phyloP scores from a whole-genome alignment of 2,113 vertebrate genomes.

The Turdus rufiventris region DNA sequence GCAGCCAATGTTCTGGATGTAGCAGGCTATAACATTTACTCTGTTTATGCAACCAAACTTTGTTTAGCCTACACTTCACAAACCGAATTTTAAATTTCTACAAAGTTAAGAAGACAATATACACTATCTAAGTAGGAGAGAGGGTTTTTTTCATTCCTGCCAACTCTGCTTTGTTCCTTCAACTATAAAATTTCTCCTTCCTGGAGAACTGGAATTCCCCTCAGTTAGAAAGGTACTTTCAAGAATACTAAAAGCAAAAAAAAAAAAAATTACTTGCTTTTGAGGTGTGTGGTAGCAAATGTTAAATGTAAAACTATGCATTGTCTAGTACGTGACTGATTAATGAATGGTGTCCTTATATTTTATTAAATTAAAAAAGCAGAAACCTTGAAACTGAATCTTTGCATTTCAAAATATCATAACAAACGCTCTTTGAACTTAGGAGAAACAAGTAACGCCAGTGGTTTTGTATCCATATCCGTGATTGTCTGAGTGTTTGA shows the following conservation, averaged over 20 bases:
- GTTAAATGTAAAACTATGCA: slow-evolving; percentile 45
- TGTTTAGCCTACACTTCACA: slow-evolving; percentile 44
- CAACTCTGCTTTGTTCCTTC: slow-evolving; percentile 12
- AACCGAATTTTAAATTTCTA: slow-evolving; percentile 35
- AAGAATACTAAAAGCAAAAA: slow-evolving; percentile 8
- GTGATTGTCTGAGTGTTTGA: neutral
- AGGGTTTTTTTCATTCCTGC: neutral
- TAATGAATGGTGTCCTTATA: slow-evolving; percentile 53
- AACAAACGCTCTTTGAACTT: slow-evolving; percentile 38
- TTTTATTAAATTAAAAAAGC: slow-evolving; percentile 60
- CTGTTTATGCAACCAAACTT: slow-evolving; percentile 23
- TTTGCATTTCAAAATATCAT: slow-evolving; percentile 36
- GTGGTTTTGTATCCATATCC: neutral
- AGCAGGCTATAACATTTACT: neutral
- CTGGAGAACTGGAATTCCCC: slow-evolving; percentile 47
- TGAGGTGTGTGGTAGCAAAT: slow-evolving; percentile 32
- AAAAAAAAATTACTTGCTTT: neutral
- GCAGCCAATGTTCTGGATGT: neutral
- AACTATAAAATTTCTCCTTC: slow-evolving; percentile 27
- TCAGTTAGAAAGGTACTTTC: slow-evolving; percentile 30
- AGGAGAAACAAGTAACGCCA: neutral
- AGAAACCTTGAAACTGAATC: slow-evolving; percentile 31
- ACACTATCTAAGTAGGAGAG: neutral
- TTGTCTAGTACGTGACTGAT: slow-evolving; percentile 45
- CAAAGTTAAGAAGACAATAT: neutral